These are phyloP conservation scores for Ivindomyrus marchei DNA, from an alignment of 2,113 vertebrate species.

Conservation along the genomic window DNA sequence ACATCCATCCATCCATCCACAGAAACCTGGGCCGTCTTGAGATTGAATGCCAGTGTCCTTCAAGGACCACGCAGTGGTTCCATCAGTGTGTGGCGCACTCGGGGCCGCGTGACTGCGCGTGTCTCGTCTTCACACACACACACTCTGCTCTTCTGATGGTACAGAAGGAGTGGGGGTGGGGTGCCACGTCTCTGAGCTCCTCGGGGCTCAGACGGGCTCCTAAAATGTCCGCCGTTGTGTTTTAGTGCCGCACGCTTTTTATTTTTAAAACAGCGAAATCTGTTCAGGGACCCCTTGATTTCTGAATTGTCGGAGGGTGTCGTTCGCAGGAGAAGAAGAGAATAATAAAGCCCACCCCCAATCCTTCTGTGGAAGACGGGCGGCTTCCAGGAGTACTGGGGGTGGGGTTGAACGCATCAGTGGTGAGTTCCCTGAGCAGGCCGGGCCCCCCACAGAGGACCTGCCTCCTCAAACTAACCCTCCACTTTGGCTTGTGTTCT, in stretches of 20 bases:
- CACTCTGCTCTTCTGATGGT: conserved; percentile 32
- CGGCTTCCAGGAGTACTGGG: conserved; percentile 47
- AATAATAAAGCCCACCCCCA: conserved; percentile 65
- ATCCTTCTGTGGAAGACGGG: conserved; percentile 65
- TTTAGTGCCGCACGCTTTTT: conserved; percentile 64
- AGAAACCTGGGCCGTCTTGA: neutral
- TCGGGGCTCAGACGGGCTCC: conserved; percentile 66
- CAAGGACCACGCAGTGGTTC: neutral
- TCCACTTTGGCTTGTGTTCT: neutral
- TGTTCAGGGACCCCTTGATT: conserved; percentile 70
- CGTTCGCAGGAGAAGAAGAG: conserved; percentile 55
- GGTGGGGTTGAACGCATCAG: conserved; percentile 39
- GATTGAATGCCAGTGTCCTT: neutral
- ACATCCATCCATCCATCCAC: neutral
- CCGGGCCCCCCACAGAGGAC: neutral
- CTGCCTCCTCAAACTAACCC: neutral
- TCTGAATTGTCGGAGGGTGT: conserved; percentile 68
- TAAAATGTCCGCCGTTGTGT: conserved; percentile 67
- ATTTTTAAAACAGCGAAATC: conserved; percentile 73
- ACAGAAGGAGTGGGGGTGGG: conserved; percentile 71
- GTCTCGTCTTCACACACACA: neutral
- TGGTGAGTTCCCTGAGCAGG: neutral
- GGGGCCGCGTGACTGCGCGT: too few relatives aligned
- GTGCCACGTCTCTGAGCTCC: conserved; percentile 61
- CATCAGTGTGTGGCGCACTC: too few relatives aligned